Conservation (phyloP, 2,888 invertebrate species). For the Oeneis ivallda region DNA sequence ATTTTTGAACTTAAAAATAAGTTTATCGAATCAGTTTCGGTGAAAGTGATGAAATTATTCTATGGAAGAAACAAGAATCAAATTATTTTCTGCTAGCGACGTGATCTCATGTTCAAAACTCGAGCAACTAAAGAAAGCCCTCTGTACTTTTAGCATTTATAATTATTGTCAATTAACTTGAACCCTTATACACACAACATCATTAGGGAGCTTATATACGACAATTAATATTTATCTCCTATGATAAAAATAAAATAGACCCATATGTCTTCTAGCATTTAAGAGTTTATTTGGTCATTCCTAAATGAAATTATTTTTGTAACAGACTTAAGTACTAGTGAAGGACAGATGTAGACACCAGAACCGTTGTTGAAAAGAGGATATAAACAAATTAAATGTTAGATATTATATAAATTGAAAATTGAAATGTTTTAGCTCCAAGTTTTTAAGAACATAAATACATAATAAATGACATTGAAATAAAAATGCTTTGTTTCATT, state of each 20-base stretch:
- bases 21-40: too few relatives aligned
- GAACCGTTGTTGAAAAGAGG: conserved; percentile 57
- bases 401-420: conserved; percentile 54
- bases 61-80: neutral
- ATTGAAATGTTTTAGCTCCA: conserved; percentile 75
- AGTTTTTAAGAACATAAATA: conserved; percentile 74
- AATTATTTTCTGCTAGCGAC: neutral
- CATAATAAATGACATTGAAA: conserved; percentile 66
- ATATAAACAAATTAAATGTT: conserved; percentile 56
- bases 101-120: neutral
- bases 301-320: conserved; percentile 73
- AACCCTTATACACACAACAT: conserved; percentile 26
- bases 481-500: conserved; percentile 41
- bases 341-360: conserved; percentile 49
- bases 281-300: conserved; percentile 48
- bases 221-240: conserved; percentile 30
- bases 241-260: conserved; percentile 40
- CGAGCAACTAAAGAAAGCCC: neutral
- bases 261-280: conserved; percentile 47
- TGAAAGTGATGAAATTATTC: neutral
- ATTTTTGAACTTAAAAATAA: too few relatives aligned
- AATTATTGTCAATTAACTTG: conserved; percentile 40
- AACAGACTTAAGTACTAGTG: conserved; percentile 53
- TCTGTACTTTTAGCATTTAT: conserved; percentile 26
- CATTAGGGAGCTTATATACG: conserved; percentile 32